Conservation (phyloP, 2,113 vertebrate species). For the Cervus canadensis region DNA sequence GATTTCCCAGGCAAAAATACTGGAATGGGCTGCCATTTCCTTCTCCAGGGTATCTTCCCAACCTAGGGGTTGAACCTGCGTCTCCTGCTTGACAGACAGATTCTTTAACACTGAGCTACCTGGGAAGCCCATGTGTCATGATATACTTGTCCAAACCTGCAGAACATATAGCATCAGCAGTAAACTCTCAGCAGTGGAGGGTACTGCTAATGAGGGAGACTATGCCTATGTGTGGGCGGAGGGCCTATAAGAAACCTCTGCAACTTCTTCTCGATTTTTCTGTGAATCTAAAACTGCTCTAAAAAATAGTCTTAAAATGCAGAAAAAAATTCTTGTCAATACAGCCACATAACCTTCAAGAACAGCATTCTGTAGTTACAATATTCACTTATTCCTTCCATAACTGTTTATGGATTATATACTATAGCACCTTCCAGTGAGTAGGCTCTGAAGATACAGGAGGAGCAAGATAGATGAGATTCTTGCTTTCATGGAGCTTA, state of each 20-base stretch:
- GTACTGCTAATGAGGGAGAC: neutral
- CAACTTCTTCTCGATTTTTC: neutral
- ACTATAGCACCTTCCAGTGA: neutral
- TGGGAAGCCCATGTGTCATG: neutral
- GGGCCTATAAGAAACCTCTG: neutral
- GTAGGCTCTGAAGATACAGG: neutral
- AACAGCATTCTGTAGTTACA: neutral
- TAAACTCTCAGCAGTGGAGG: neutral
- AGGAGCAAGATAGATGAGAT: neutral
- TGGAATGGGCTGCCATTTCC: neutral
- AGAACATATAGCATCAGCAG: neutral
- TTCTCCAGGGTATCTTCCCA: neutral
- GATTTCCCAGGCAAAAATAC: neutral
- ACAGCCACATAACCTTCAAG: neutral
- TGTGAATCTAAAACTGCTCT: neutral
- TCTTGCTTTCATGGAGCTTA: neutral
- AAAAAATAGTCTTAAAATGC: neutral
- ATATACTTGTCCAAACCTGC: neutral
- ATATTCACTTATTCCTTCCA: neutral
- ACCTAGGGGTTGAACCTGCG: rapidly evolving
- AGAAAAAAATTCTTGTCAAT: neutral
- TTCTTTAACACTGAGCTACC: neutral
- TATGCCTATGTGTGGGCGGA: neutral
- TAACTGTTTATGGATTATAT: neutral
- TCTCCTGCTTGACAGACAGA: neutral